Percentiles rank a stretch among this genome's conserved stretches.
phyloP scores from a whole-genome alignment of 2,888 invertebrate genomes.

The Scaptomyza polygonia region DNA sequence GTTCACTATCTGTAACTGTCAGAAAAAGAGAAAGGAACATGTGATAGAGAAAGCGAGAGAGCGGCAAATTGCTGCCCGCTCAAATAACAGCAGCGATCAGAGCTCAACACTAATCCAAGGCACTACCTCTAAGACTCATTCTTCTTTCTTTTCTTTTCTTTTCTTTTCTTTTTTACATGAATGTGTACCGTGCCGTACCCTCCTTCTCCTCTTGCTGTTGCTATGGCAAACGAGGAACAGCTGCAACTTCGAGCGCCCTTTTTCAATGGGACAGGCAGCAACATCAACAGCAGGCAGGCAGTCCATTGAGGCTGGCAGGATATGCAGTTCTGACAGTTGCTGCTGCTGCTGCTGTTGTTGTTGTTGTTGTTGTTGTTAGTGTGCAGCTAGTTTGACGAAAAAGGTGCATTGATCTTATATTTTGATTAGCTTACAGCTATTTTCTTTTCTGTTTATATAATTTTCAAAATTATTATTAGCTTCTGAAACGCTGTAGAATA shows the following conservation, averaged over 20 bases:
- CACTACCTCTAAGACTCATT: slow-evolving; percentile 32
- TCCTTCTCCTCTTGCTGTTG: slow-evolving; percentile 30
- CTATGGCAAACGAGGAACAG: slow-evolving; percentile 59
- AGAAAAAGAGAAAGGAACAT: slow-evolving; percentile 2
- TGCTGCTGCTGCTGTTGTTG: too few species aligned
- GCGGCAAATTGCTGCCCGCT: neutral
- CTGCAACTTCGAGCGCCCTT: slow-evolving; percentile 72
- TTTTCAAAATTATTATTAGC: neutral
- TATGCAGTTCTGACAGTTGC: slow-evolving; percentile 53
- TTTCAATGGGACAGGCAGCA: slow-evolving; percentile 62
- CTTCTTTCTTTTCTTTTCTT: neutral
- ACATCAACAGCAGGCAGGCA: slow-evolving; percentile 37
- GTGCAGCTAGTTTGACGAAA: slow-evolving; percentile 21
- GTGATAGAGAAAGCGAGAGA: neutral
- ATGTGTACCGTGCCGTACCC: slow-evolving; percentile 24
- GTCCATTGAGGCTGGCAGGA: slow-evolving; percentile 65
- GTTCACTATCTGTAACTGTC: slow-evolving; percentile 20
- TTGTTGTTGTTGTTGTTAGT: slow-evolving; percentile 15
- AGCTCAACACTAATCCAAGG: slow-evolving; percentile 24
- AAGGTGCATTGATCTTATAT: slow-evolving; percentile 65
- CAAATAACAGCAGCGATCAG: slow-evolving; percentile 16
- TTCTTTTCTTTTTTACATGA: neutral
- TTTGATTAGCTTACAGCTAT: slow-evolving; percentile 32
- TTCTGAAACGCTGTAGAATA: slow-evolving; percentile 12
- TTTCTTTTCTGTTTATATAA: neutral